Evolutionary conservation across 2,113 vertebrate species (phyloP).

Genomic region (Plectropomus leopardus): DNA sequence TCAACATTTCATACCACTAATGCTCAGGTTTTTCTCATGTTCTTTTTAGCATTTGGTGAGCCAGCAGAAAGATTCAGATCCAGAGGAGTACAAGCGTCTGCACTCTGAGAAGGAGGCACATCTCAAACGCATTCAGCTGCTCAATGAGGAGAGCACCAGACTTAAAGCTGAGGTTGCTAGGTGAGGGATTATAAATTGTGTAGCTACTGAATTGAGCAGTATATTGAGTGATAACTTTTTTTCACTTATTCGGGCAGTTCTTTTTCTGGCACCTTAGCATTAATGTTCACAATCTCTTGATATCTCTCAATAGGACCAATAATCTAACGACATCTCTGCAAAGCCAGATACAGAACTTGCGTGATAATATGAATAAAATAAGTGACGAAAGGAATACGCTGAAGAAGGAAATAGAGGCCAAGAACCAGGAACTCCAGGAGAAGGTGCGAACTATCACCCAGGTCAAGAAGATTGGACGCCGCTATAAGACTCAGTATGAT

Average conservation of each 20-base stretch:
- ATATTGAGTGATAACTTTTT: not conserved
- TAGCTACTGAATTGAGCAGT: not conserved
- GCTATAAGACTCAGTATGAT: constrained; percentile 97
- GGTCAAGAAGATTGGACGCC: constrained; percentile 97
- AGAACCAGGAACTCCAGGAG: constrained; percentile 91
- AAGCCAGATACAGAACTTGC: constrained; percentile 90
- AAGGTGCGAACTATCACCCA: constrained; percentile 94
- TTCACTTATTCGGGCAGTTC: not conserved
- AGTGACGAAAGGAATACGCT: constrained; percentile 88
- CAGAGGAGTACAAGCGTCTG: constrained; percentile 94
- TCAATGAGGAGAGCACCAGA: constrained; percentile 90
- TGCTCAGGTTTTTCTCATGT: not conserved
- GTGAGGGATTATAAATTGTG: constrained; percentile 71
- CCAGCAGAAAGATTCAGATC: constrained; percentile 96
- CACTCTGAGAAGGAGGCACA: constrained; percentile 93
- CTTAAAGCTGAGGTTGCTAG: constrained; percentile 92
- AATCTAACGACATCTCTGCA: constrained; percentile 89
- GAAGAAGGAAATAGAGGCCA: constrained; percentile 90
- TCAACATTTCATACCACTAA: not conserved
- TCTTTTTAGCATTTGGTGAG: constrained; percentile 90
- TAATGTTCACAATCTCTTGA: not conserved
- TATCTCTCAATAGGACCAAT: constrained; percentile 83
- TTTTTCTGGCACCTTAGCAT: not conserved
- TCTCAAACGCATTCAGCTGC: constrained; percentile 94
- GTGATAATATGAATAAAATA: constrained; percentile 88